Evolutionary conservation across 1,140 invertebrate species (phyloP).

Genomic region (Zaprionus camerounensis): DNA sequence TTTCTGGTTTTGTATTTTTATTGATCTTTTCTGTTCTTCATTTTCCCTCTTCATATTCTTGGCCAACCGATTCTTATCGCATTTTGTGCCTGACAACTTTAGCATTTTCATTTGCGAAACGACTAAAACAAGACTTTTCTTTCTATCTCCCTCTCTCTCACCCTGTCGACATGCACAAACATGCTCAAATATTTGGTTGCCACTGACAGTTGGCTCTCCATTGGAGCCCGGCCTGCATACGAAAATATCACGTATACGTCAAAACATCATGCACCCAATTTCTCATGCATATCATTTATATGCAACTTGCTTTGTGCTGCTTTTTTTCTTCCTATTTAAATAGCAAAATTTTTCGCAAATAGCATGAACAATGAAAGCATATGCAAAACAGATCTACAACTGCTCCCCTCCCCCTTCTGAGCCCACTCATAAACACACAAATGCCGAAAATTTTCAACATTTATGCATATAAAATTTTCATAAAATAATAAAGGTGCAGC

Average conservation of each 20-base stretch:
- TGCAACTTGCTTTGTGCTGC: constrained; percentile 48
- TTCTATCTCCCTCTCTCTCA: not conserved
- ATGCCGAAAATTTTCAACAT: constrained; percentile 54
- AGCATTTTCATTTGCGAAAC: constrained; percentile 2
- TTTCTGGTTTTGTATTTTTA: not conserved
- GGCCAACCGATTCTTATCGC: not conserved
- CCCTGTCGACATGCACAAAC: not conserved
- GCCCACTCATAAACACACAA: constrained; percentile 31
- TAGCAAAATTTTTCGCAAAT: constrained; percentile 56
- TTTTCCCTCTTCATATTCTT: not conserved
- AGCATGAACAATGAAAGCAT: constrained; percentile 54
- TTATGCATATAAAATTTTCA: constrained; percentile 63
- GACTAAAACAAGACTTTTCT: not conserved
- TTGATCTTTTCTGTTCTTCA: not conserved
- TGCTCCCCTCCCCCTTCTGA: not conserved
- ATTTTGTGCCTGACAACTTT: not conserved
- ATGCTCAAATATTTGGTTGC: constrained; percentile 27
- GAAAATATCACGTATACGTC: constrained; percentile 48
- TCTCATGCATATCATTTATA: constrained; percentile 57
- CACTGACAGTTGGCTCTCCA: constrained; percentile 15
- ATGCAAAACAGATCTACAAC: constrained; percentile 49
- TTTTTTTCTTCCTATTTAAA: constrained; percentile 61
- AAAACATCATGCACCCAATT: constrained; percentile 22
- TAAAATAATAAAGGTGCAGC: constrained; percentile 77
- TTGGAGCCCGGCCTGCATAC: constrained; percentile 3